Base-by-base conservation (phyloP, 1,140 invertebrate genomes). In the Geopemphigus sp. region DNA sequence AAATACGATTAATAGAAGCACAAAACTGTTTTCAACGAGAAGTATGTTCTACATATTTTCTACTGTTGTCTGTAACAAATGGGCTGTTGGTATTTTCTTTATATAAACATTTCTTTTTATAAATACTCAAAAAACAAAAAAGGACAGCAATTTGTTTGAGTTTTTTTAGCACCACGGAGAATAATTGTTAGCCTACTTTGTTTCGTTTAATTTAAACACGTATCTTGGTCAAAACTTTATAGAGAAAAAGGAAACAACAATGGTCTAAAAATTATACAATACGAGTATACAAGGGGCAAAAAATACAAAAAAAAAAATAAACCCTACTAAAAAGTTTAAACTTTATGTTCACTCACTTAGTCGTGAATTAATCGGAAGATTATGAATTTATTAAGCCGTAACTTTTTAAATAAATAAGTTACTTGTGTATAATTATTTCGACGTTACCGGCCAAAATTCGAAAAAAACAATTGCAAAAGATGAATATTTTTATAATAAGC, bases 151-250 rank as follows among this genome's bases (percentile, higher is more conserved):
- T 74, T 74, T 57, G 72, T 74, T 57, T 56, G 39, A 4, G 26
- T 59, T 59, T 74, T n/a, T 50, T 74, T 74, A 32, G 0, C 54
- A 39, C 39, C 72, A n/a, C 11, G 54, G 57, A 39, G 57, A 74
- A 74, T 74, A 74, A 57, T 74, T 74, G 54, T 74, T 56, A 57
- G 26, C 32, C 19, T 74, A 57, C 72, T 57, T 57, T 39, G 72
- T 74, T 74, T 74, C 11, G 6, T 74, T 74, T 57, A 74, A 74
- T 24, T 74, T 59, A 73, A 73, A 74, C 54, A 74, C 53, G 12
- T 74, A 39, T 74, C 72, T 74, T 74, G 29, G 29, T 57, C 15
- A 11, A 59, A 39, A 74, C 26, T 74, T 57, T 39, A 59, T 3
- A 29, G n/a, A 29, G n/a, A 10, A 59, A 59, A 57, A 39, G 5